phyloP scores from a whole-genome alignment of 2,888 invertebrate species.

The Meandrusa payeni region DNA sequence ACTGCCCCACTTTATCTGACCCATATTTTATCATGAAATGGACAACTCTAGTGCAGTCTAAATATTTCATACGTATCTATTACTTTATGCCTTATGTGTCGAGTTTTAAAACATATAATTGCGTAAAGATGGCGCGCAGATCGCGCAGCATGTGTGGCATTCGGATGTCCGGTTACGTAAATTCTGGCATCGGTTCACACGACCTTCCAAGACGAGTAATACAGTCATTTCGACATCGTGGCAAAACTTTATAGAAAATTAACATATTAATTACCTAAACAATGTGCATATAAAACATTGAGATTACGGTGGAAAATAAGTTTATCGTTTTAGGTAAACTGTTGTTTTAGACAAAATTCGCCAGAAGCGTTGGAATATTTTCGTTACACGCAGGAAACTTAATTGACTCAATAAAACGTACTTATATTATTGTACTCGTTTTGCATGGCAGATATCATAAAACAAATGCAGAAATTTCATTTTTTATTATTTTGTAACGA shows the following conservation, averaged over 20 bases:
- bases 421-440: too few relatives aligned
- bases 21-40: slow-evolving; percentile 25
- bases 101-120: neutral
- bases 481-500: too few relatives aligned
- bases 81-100: neutral
- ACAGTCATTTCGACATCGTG: neutral
- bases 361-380: slow-evolving; percentile 2
- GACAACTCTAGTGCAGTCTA: slow-evolving; percentile 11
- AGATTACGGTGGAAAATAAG: slow-evolving; percentile 4
- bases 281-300: slow-evolving; percentile 2
- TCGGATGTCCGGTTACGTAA: slow-evolving; percentile 33
- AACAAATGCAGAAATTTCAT: too few relatives aligned
- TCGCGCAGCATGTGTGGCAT: slow-evolving; percentile 16
- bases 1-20: slow-evolving; percentile 27
- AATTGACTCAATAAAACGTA: too few relatives aligned
- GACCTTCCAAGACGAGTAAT: slow-evolving; percentile 12
- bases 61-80: slow-evolving; percentile 8
- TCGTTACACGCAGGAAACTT: slow-evolving; percentile 14
- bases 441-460: too few relatives aligned
- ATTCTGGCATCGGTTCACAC: slow-evolving; percentile 17
- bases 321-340: slow-evolving; percentile 8
- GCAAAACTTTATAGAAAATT: neutral
- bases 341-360: slow-evolving; percentile 19
- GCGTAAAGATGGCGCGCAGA: neutral
- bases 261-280: neutral